Evolutionary conservation across 1,140 invertebrate genomes (phyloP).

Genomic region (Maniola jurtina): DNA sequence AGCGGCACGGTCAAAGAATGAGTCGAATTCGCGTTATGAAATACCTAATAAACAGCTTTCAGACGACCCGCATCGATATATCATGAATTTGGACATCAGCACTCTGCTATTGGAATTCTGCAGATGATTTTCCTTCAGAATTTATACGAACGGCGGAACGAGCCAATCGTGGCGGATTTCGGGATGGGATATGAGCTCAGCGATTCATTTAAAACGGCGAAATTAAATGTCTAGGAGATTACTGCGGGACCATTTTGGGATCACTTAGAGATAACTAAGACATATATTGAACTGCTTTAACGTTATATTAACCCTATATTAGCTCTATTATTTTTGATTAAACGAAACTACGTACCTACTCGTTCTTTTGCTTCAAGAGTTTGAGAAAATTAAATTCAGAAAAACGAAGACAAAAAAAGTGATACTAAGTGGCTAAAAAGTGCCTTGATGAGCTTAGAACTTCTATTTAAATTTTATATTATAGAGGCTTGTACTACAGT

Average conservation of each 20-base stretch:
- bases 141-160: slow-evolving; percentile 59
- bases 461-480: no score
- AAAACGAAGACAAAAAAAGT: no score
- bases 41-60: slow-evolving; percentile 73
- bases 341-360: not conserved
- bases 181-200: slow-evolving; percentile 61
- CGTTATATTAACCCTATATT: slow-evolving; percentile 42
- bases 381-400: not conserved
- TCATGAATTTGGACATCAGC: slow-evolving; percentile 73
- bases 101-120: slow-evolving; percentile 71
- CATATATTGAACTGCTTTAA: slow-evolving; percentile 51
- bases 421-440: no score
- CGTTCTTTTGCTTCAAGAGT: not conserved
- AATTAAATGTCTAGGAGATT: slow-evolving; percentile 69
- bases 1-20: slow-evolving; percentile 10
- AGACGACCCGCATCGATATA: slow-evolving; percentile 62
- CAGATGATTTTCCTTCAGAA: slow-evolving; percentile 68
- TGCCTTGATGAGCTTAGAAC: no score
- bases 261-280: slow-evolving; percentile 61
- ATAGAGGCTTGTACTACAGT: no score
- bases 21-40: slow-evolving; percentile 58
- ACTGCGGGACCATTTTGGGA: slow-evolving; percentile 53
- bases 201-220: slow-evolving; percentile 70
- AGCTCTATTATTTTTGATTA: slow-evolving; percentile 16
- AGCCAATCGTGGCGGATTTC: slow-evolving; percentile 56